Evolutionary conservation across 2,797 vertebrate genomes (phyloP).

Genomic region (Spinus olivaceus): DNA sequence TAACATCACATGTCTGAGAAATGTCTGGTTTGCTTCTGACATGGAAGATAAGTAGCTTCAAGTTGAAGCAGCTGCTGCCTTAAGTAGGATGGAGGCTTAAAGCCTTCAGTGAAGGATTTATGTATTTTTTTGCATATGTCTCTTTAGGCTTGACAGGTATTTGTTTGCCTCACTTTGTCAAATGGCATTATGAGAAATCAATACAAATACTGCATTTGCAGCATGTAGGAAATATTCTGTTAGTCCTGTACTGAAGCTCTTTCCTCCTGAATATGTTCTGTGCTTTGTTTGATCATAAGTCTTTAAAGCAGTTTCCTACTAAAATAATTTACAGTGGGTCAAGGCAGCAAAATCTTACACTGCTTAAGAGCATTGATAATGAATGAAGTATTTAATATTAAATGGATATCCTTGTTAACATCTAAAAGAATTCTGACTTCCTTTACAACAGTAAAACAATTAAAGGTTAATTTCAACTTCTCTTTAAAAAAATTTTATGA

Average conservation of each 20-base stretch:
- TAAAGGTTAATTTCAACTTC: slow-evolving; percentile 4
- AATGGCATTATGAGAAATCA: neutral
- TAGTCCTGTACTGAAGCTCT: neutral
- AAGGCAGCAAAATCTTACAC: neutral
- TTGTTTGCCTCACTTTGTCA: neutral
- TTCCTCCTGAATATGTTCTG: neutral
- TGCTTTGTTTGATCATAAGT: neutral
- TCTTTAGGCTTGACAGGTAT: neutral
- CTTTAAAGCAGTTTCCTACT: neutral
- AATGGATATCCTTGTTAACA: neutral
- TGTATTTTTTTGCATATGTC: neutral
- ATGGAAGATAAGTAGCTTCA: neutral
- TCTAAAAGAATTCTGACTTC: neutral
- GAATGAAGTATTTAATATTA: neutral
- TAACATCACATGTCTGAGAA: neutral
- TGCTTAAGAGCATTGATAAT: neutral
- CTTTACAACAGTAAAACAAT: neutral
- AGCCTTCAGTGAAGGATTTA: neutral
- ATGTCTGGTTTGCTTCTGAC: neutral
- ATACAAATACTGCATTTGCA: neutral
- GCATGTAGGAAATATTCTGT: neutral
- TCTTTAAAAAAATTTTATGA: neutral
- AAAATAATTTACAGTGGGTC: neutral
- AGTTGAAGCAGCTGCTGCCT: slow-evolving; percentile 19
- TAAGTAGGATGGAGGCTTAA: neutral